Percentiles rank a stretch among this genome's conserved stretches.
Conservation (phyloP, 2,113 vertebrate species). For the Onychostoma macrolepis region DNA sequence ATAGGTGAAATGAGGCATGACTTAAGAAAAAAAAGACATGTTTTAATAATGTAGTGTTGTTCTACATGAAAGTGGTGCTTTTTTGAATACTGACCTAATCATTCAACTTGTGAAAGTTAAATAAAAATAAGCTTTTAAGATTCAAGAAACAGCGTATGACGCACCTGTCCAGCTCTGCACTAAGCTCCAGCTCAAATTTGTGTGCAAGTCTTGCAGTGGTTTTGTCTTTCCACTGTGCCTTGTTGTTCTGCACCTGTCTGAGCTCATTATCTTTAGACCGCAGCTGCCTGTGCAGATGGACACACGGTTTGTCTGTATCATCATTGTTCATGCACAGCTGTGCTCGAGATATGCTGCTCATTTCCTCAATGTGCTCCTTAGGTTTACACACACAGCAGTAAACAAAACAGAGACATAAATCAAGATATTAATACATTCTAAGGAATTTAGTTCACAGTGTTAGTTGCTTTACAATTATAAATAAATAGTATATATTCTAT, state of each 20-base stretch:
- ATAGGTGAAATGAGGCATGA: not conserved
- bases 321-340: conserved; percentile 54
- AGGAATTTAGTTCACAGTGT: not conserved
- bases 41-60: not conserved
- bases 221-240: conserved; percentile 75
- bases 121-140: not conserved
- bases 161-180: conserved; percentile 75
- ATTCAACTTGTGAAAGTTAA: not conserved
- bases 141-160: not conserved
- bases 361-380: conserved; percentile 80
- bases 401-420: not conserved
- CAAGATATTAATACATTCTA: not conserved
- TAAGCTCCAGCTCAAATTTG: conserved; percentile 75
- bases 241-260: conserved; percentile 71
- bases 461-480: not conserved
- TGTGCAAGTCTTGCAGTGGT: conserved; percentile 69
- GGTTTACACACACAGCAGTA: conserved; percentile 5
- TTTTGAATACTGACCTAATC: not conserved
- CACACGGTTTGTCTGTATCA: conserved; percentile 55
- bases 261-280: conserved; percentile 74
- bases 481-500: not conserved
- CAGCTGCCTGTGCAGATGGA: conserved; percentile 69
- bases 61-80: not conserved
- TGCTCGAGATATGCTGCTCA: conserved; percentile 68
- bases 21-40: not conserved